Evolutionary conservation across 2,113 vertebrate genomes (phyloP).

Genomic region (Paratilapia polleni): DNA sequence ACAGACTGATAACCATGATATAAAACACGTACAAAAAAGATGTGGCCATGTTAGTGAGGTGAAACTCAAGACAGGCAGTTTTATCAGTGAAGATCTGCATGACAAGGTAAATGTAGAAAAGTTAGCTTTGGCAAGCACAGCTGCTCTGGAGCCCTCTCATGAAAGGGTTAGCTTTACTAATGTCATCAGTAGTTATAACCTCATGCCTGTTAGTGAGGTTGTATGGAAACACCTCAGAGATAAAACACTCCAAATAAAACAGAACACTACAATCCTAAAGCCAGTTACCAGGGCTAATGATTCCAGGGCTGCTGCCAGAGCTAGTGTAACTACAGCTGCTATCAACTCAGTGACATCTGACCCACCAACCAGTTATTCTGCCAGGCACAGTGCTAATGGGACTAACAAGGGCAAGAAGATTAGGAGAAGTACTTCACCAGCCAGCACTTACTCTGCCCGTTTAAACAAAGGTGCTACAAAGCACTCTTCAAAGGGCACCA

Average conservation of each 20-base stretch:
- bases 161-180: not conserved
- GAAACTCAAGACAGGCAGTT: not conserved
- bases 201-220: conserved; percentile 14
- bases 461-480: conserved; percentile 47
- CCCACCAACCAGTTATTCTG: conserved; percentile 18
- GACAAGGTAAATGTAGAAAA: not conserved
- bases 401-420: conserved; percentile 30
- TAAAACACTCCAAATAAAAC: conserved; percentile 18
- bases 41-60: not conserved
- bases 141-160: conserved; percentile 16
- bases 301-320: conserved; percentile 22
- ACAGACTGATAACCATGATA: not conserved
- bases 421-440: conserved; percentile 33
- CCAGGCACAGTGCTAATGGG: conserved; percentile 25
- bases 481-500: not conserved
- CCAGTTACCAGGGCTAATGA: conserved; percentile 9
- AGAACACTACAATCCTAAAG: not conserved
- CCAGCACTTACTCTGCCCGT: conserved; percentile 8
- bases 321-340: conserved; percentile 25
- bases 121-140: not conserved
- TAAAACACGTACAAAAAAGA: not conserved
- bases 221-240: conserved; percentile 24
- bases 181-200: conserved; percentile 3
- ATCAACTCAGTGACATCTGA: conserved; percentile 29
- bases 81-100: not conserved